A percentile compares a stretch with the other conserved stretches of the same genome.
Evolutionary conservation across 2,797 vertebrate genomes (phyloP).

Genomic region (Poecilia velifera): DNA sequence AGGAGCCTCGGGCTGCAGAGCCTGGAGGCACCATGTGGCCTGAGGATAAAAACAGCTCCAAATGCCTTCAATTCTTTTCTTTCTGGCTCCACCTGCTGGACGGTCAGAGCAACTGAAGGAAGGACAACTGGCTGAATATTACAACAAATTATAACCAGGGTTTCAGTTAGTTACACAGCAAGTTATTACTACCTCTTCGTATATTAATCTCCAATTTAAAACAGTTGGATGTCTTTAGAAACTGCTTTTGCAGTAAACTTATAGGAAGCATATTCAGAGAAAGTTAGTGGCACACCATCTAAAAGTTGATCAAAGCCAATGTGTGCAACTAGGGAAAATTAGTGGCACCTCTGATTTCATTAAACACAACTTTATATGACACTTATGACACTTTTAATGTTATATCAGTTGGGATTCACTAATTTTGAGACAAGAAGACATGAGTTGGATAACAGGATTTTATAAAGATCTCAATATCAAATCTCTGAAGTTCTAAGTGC

Average conservation of each 20-base stretch:
- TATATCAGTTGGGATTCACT: background rate
- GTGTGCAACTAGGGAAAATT: background rate
- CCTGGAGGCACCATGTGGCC: conserved; percentile 62
- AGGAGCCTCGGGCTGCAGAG: conserved; percentile 19
- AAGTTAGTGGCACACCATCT: background rate
- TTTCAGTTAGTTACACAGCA: background rate
- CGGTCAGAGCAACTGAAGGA: conserved; percentile 20
- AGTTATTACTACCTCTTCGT: background rate
- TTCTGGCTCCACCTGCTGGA: conserved; percentile 80
- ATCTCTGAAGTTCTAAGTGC: background rate
- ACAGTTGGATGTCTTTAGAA: background rate
- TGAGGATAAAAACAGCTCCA: conserved; percentile 7
- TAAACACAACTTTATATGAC: background rate
- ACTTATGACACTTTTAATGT: background rate
- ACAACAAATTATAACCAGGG: background rate
- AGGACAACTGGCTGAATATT: background rate
- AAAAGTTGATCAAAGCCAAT: background rate
- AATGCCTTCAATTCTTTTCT: conserved; percentile 56
- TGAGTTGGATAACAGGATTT: background rate
- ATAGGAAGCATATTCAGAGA: background rate
- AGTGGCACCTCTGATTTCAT: no score
- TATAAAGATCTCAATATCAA: background rate
- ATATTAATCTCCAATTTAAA: background rate
- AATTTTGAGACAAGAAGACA: background rate
- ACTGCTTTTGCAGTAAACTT: background rate